Percentiles rank a stretch among this genome's conserved stretches.
Conservation (phyloP, 1,140 invertebrate species). For the Lordiphosa mommai region DNA sequence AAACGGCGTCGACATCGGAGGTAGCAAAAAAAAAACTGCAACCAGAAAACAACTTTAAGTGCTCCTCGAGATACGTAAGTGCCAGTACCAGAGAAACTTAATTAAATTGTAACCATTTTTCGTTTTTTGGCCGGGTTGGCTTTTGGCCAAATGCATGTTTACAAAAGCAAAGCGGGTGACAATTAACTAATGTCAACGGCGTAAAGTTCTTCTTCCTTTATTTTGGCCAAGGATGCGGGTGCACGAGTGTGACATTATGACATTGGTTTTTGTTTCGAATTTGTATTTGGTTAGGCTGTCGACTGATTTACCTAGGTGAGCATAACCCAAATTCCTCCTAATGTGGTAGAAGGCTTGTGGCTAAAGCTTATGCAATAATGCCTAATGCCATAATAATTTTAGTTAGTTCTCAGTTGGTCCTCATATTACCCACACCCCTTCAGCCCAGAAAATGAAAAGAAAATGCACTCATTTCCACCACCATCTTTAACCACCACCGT, state of each 20-base stretch:
- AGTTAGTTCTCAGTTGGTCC: too few relatives aligned
- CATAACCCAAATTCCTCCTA: too few relatives aligned
- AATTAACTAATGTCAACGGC: constrained; percentile 70
- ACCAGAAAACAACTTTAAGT: constrained; percentile 41
- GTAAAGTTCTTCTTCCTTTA: constrained; percentile 19
- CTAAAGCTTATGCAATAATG: too few relatives aligned
- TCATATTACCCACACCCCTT: too few relatives aligned
- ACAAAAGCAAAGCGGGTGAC: constrained; percentile 40
- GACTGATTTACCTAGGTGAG: too few relatives aligned
- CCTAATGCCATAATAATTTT: too few relatives aligned
- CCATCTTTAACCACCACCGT: too few relatives aligned
- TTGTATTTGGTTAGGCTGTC: too few relatives aligned
- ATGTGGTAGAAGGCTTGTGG: too few relatives aligned
- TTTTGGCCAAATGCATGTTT: constrained; percentile 69
- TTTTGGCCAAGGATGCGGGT: constrained; percentile 40
- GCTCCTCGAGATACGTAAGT: constrained; percentile 32
- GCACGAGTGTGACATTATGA: background rate
- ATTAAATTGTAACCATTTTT: constrained; percentile 64
- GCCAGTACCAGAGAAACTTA: constrained; percentile 54
- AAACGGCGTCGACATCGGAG: constrained; percentile 21
- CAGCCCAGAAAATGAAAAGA: too few relatives aligned
- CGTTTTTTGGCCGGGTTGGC: constrained; percentile 46
- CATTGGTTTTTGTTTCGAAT: too few relatives aligned
- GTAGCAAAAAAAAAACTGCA: constrained; percentile 38
- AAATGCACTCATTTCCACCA: too few relatives aligned